phyloP scores from a whole-genome alignment of 2,888 invertebrate genomes.

The Oxycera nigricornis region DNA sequence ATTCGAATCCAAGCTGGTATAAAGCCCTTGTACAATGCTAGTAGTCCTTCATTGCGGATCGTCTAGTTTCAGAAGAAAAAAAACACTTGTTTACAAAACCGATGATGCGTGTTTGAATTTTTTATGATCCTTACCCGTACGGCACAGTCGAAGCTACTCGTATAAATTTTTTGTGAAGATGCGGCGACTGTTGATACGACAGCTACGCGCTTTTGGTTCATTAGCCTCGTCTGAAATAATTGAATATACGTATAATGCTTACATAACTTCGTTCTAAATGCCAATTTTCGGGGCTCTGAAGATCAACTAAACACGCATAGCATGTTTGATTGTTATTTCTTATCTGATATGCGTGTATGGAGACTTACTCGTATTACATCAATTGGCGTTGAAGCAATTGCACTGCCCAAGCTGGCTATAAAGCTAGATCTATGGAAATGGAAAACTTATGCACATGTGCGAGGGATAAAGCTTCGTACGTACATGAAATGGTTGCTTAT shows the following conservation, averaged over 20 bases:
- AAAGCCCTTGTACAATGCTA: slow-evolving; percentile 93
- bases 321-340: not conserved
- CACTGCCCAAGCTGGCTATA: slow-evolving; percentile 90
- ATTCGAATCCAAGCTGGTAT: slow-evolving; percentile 94
- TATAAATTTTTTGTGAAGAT: slow-evolving; percentile 68
- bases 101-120: not conserved
- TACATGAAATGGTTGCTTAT: slow-evolving; percentile 87
- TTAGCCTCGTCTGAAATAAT: slow-evolving; percentile 81
- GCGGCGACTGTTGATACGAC: slow-evolving; percentile 52
- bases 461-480: slow-evolving; percentile 51
- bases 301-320: no score
- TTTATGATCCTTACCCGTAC: slow-evolving; percentile 68
- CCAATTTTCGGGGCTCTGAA: no score
- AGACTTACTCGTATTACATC: slow-evolving; percentile 85
- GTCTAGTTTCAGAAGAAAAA: slow-evolving; percentile 69
- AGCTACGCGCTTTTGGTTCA: slow-evolving; percentile 83
- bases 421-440: slow-evolving; percentile 78
- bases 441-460: not conserved
- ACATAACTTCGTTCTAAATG: no score
- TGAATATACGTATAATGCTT: no score
- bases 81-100: not conserved
- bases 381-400: slow-evolving; percentile 91
- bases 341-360: not conserved
- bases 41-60: slow-evolving; percentile 83
- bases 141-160: slow-evolving; percentile 83